phyloP scores from a whole-genome alignment of 2,888 invertebrate species.

The Agrochola macilenta region DNA sequence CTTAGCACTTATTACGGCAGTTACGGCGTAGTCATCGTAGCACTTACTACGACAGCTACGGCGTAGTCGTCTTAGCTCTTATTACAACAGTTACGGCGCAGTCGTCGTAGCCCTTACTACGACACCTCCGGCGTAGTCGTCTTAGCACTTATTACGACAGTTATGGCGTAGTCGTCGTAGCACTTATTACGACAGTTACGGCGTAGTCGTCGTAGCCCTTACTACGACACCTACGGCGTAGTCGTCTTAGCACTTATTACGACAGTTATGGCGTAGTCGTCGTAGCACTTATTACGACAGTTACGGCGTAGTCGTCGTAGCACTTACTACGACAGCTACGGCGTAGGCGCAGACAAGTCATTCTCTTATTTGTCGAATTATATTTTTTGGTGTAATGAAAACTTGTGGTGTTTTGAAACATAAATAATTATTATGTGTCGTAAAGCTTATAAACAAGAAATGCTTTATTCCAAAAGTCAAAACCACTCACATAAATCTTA shows the following conservation, averaged over 20 bases:
- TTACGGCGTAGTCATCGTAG: background rate
- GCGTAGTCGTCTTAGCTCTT: background rate
- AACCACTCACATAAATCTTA: background rate
- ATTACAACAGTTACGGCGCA: background rate
- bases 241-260: too few species aligned
- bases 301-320: background rate
- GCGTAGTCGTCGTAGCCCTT: too few species aligned
- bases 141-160: background rate
- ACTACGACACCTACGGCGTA: conserved; percentile 35
- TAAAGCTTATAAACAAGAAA: background rate
- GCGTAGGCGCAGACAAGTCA: background rate
- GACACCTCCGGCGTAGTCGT: too few species aligned
- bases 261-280: too few species aligned
- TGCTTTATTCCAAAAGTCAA: background rate
- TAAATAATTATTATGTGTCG: background rate
- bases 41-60: background rate
- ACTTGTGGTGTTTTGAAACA: too few species aligned
- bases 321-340: too few species aligned
- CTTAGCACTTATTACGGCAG: background rate
- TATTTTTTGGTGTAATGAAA: background rate
- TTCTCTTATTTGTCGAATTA: background rate
- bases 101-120: conserved; percentile 3
- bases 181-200: too few species aligned
- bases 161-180: background rate
- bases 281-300: too few species aligned